These are phyloP conservation scores for Mesoclemmys tuberculata DNA, from an alignment of 2,113 vertebrate species.

Conservation along the genomic window DNA sequence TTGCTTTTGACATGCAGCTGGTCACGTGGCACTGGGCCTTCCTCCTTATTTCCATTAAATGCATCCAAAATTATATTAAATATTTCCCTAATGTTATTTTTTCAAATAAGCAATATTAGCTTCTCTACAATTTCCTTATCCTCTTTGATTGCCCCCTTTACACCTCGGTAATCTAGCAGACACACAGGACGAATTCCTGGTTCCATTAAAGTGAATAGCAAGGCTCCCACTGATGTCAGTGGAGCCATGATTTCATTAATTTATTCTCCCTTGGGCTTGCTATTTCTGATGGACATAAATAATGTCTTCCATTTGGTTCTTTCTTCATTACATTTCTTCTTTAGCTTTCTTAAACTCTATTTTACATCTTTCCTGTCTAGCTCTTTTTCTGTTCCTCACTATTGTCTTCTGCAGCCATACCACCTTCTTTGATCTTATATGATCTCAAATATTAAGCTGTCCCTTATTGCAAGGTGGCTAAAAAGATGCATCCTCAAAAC, in stretches of 20 bases:
- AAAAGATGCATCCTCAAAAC: background rate
- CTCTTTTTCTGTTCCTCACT: background rate
- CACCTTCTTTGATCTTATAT: rapidly evolving
- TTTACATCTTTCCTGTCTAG: background rate
- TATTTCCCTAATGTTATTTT: background rate
- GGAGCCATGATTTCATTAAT: background rate
- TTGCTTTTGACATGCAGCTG: background rate
- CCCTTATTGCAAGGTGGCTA: background rate
- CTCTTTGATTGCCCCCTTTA: background rate
- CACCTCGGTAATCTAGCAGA: background rate
- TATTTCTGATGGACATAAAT: background rate
- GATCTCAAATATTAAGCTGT: background rate
- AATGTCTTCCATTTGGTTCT: background rate
- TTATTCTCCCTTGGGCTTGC: background rate
- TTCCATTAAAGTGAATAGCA: background rate
- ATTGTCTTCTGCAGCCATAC: background rate
- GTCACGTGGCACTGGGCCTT: background rate
- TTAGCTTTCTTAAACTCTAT: background rate
- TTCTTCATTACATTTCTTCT: background rate
- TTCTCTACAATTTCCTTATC: background rate
- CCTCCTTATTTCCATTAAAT: background rate
- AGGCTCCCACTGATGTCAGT: background rate
- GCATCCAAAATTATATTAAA: background rate
- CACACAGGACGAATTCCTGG: background rate
- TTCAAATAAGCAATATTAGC: background rate